phyloP scores from a whole-genome alignment of 1,140 invertebrate species.

The Hirudo medicinalis region DNA sequence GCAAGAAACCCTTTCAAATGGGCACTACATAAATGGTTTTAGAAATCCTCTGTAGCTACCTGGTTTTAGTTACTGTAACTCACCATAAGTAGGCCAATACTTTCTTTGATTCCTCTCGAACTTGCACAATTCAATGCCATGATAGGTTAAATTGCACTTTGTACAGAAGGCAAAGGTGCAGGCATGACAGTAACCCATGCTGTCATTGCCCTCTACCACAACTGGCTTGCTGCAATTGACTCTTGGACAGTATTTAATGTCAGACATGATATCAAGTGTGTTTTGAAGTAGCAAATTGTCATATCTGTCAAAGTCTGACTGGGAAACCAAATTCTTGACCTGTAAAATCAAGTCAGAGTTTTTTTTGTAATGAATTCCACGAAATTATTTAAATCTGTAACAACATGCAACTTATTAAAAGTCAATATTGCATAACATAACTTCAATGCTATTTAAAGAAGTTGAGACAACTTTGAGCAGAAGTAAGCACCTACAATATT shows the following conservation, averaged over 20 bases:
- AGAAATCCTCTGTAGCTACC: too few relatives aligned
- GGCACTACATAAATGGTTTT: too few relatives aligned
- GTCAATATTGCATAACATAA: too few relatives aligned
- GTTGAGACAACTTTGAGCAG: background rate
- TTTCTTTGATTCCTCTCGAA: constrained; percentile 27
- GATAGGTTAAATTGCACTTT: constrained; percentile 52
- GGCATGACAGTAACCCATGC: constrained; percentile 46
- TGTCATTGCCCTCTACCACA: constrained; percentile 43
- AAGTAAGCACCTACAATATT: constrained; percentile 40
- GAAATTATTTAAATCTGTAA: too few relatives aligned
- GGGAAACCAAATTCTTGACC: constrained; percentile 46
- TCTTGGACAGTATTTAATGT: constrained; percentile 49
- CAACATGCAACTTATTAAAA: too few relatives aligned
- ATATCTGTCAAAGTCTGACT: constrained; percentile 50
- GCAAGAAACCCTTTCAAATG: too few relatives aligned
- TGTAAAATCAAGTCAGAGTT: constrained; percentile 17
- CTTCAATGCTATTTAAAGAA: too few relatives aligned
- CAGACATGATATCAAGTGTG: constrained; percentile 50
- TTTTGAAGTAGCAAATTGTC: constrained; percentile 49
- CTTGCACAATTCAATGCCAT: constrained; percentile 54
- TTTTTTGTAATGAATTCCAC: too few relatives aligned
- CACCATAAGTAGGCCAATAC: too few relatives aligned
- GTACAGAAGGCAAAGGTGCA: constrained; percentile 55
- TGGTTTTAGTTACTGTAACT: too few relatives aligned
- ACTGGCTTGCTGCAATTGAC: constrained; percentile 47